phyloP scores from a whole-genome alignment of 2,113 vertebrate species.

The Calidris pugnax region DNA sequence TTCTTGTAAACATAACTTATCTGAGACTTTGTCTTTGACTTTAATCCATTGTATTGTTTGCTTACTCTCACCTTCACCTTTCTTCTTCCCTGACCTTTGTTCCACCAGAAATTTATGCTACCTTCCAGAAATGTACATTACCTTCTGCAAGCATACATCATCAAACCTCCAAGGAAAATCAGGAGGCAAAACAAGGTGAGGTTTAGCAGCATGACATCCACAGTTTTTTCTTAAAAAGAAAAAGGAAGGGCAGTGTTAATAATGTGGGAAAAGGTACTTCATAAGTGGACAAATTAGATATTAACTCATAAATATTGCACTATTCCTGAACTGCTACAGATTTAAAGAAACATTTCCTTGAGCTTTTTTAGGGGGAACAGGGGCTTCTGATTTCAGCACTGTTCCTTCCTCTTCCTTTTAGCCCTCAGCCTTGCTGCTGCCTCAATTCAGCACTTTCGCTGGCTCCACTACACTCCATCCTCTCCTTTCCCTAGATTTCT shows the following conservation, averaged over 20 bases:
- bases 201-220: neutral
- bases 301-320: neutral
- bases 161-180: constrained; percentile 24
- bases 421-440: neutral
- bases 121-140: neutral
- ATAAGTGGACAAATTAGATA: neutral
- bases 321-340: neutral
- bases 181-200: neutral
- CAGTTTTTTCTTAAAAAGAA: neutral
- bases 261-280: neutral
- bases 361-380: neutral
- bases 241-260: neutral
- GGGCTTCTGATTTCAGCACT: neutral
- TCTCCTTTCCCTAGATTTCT: neutral
- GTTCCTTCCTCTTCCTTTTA: neutral
- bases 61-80: neutral
- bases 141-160: constrained; percentile 24
- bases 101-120: neutral
- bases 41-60: neutral
- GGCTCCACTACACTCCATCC: no score
- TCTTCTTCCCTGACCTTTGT: neutral
- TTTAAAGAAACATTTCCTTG: neutral
- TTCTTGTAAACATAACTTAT: neutral
- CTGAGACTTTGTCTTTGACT: neutral
- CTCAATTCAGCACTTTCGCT: neutral